Evolutionary conservation across 35 echinoderm and acorn worm species (phyloP), one percentile per base, ranked within the genome.

Genomic region (Apostichopus parvimensis): DNA sequence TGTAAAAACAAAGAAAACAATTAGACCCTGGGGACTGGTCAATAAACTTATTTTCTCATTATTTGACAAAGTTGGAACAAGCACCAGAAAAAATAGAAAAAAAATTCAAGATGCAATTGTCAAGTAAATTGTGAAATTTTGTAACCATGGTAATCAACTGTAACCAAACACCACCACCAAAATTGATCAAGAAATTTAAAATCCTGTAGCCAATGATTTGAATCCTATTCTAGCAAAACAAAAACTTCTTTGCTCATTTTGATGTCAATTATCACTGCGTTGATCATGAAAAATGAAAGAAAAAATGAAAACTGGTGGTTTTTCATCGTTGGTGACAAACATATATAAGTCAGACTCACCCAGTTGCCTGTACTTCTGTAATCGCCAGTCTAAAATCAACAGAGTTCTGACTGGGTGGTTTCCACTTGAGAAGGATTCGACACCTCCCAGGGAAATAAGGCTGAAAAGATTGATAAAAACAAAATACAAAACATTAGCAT

Each of bases 331-430:
- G 12, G 12, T 61, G 58, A 61, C 7, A 61, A 61, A 61, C 58
- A 25, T 25, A 7, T 61, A 9, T 9, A 61, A 61, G 8, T 61
- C 7, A 61, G 58, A 61, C 94, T 95, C 93, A 98, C 96, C 96
- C 96, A 92, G 88, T 68, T 88, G 80, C 86, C 18, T 24, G 53
- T 2, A 95, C 90, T n/a, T 78, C 86, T n/a, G 88, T 93, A 14
- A 98, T 92, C 61, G 92, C 88, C 10, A 98, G 83, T 61, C 78
- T 98, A 79, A 98, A 98, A 77, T 98, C 96, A 18, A 98, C 96
- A 28, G 96, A 95, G 53, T 97, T 98, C 65, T 93, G 76, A 84
- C 80, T 93, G 4, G 96, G 96, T 68, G 96, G 96, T 90, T 98
- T 98, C 96, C 96, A 98, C 70, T 98, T 98, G 61, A 98, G 87